Evolutionary conservation across 2,888 invertebrate species (phyloP).

Genomic region (Standfussiana lucernea): DNA sequence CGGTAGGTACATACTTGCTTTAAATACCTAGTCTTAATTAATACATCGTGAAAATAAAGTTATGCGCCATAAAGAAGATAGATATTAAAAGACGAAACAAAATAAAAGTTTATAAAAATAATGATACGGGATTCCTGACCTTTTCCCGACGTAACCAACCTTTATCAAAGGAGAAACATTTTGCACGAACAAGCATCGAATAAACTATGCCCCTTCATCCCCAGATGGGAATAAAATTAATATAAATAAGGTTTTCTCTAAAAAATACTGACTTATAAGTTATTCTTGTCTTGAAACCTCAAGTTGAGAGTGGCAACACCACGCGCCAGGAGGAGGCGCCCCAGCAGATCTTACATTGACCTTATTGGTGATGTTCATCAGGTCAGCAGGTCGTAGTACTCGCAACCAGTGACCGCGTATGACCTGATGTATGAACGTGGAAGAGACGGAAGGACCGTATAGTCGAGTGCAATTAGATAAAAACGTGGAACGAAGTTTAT

Average conservation of each 20-base stretch:
- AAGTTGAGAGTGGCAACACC: neutral
- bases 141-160: slow-evolving; percentile 4
- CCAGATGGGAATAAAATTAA: slow-evolving; percentile 56
- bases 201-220: slow-evolving; percentile 39
- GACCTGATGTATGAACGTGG: neutral
- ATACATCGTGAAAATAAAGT: neutral
- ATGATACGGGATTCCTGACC: neutral
- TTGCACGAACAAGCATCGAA: slow-evolving; percentile 31
- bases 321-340: no score
- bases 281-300: slow-evolving; percentile 37
- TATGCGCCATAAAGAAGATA: neutral
- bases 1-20: no score
- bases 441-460: neutral
- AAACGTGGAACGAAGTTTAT: no score
- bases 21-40: neutral
- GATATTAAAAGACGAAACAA: neutral
- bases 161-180: slow-evolving; percentile 29
- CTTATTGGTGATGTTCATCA: neutral
- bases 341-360: neutral
- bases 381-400: neutral
- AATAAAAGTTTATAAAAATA: neutral
- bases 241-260: slow-evolving; percentile 53
- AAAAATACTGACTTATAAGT: slow-evolving; percentile 38
- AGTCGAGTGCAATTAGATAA: no score
- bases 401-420: neutral